These are phyloP conservation scores for Drosophila infuscata DNA, from an alignment of 2,888 invertebrate species.

Conservation along the genomic window DNA sequence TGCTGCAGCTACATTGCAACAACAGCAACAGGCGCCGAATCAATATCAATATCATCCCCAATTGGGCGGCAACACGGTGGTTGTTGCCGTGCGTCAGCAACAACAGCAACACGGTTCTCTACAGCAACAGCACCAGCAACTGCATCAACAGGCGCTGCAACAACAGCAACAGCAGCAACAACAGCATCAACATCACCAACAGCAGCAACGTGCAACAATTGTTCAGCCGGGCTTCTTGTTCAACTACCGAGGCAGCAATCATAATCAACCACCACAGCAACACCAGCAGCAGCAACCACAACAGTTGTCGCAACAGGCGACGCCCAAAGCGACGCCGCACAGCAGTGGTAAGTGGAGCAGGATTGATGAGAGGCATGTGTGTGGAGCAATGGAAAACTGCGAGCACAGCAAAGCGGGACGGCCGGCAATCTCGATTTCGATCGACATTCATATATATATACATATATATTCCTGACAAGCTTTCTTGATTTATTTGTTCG, in stretches of 20 bases:
- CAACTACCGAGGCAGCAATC: constrained; percentile 78
- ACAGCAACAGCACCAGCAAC: constrained; percentile 86
- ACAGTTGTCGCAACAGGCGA: constrained; percentile 36
- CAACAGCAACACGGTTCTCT: constrained; percentile 72
- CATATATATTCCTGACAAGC: constrained; percentile 10
- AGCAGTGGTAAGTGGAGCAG: constrained; percentile 72
- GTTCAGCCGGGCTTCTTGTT: constrained; percentile 82
- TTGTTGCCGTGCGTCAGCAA: constrained; percentile 71
- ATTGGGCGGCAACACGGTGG: constrained; percentile 73
- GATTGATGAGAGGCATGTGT: constrained; percentile 10
- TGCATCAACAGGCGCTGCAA: constrained; percentile 68
- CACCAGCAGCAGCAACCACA: constrained; percentile 44
- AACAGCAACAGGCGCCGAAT: constrained; percentile 65
- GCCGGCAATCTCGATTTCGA: constrained; percentile 2
- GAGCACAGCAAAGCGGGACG: constrained; percentile 39
- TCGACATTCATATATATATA: constrained; percentile 21
- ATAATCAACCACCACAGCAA: constrained; percentile 58
- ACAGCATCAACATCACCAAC: constrained; percentile 45
- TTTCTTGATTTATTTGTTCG: constrained; percentile 5
- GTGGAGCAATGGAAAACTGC: constrained; percentile 22
- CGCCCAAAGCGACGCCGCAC: constrained; percentile 68
- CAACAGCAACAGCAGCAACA: constrained; percentile 54
- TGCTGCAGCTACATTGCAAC: constrained; percentile 52
- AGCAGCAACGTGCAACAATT: constrained; percentile 72
- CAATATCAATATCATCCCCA: constrained; percentile 70